These are phyloP conservation scores for Vanessa tameamea DNA, from an alignment of 1,140 invertebrate genomes.

Conservation along the genomic window DNA sequence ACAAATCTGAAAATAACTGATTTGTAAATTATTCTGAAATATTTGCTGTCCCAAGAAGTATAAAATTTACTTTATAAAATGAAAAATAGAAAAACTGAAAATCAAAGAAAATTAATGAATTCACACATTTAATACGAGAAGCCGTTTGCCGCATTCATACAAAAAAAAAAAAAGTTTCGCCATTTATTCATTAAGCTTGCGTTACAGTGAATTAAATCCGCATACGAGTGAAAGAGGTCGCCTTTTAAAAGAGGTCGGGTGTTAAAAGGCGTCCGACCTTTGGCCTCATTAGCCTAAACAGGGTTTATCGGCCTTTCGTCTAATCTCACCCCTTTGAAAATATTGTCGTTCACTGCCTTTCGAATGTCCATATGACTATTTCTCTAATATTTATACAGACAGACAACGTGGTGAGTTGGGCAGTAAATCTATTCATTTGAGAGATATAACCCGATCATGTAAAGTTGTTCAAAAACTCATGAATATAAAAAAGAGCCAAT, in stretches of 20 bases:
- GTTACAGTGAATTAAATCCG: constrained; percentile 4
- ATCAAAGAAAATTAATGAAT: not conserved
- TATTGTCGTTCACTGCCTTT: not conserved
- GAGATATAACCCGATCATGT: too few species aligned
- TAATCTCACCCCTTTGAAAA: not conserved
- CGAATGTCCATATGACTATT: not conserved
- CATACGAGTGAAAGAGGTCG: constrained; percentile 8
- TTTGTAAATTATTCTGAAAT: too few species aligned
- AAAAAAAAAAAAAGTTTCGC: not conserved
- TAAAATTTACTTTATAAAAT: not conserved
- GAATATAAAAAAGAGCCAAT: too few species aligned
- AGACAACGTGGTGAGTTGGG: too few species aligned
- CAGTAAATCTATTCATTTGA: too few species aligned
- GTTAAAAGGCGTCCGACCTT: constrained; percentile 5
- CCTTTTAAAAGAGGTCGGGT: constrained; percentile 5
- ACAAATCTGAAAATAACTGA: too few species aligned
- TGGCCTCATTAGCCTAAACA: constrained; percentile 10
- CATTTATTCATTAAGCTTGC: constrained; percentile 5
- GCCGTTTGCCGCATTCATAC: not conserved
- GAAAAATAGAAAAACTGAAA: not conserved
- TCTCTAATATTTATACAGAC: not conserved
- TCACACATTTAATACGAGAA: not conserved
- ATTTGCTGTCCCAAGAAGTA: too few species aligned
- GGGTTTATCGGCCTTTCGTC: constrained; percentile 5
- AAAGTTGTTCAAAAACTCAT: too few species aligned